phyloP scores from a whole-genome alignment of 1,140 invertebrate genomes.

The Drosophila micromelanica region DNA sequence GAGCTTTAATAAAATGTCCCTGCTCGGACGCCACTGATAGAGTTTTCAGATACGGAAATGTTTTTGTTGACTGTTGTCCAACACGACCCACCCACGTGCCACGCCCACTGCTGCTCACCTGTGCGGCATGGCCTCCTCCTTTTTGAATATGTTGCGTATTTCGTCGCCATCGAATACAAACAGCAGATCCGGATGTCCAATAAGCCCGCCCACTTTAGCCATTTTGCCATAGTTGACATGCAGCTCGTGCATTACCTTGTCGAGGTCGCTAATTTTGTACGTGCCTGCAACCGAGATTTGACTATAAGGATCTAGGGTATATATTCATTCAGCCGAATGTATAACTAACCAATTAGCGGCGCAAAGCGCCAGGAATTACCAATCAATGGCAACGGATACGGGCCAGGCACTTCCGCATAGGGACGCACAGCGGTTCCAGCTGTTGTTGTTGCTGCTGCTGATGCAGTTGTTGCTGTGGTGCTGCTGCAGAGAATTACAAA shows the following conservation, averaged over 20 bases:
- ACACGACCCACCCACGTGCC: neutral
- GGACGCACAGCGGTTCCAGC: constrained; percentile 77
- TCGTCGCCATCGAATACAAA: constrained; percentile 92
- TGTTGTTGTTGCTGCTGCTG: constrained; percentile 40
- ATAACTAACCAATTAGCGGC: constrained; percentile 87
- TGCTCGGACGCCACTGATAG: neutral
- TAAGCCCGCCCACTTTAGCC: constrained; percentile 89
- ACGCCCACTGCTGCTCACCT: constrained; percentile 59
- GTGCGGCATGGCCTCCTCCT: constrained; percentile 90
- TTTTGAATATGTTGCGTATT: constrained; percentile 90
- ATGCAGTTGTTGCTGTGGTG: constrained; percentile 1
- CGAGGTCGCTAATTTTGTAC: constrained; percentile 90
- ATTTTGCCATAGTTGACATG: constrained; percentile 89
- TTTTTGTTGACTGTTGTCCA: neutral
- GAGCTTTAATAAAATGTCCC: neutral
- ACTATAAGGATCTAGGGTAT: neutral
- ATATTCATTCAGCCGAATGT: neutral
- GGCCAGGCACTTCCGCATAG: constrained; percentile 90
- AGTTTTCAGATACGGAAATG: neutral
- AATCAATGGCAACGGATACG: constrained; percentile 89
- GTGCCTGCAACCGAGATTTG: constrained; percentile 85
- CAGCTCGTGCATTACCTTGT: constrained; percentile 89
- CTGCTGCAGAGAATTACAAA: neutral
- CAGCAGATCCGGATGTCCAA: constrained; percentile 91
- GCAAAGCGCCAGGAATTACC: constrained; percentile 93